A percentile compares a stretch with the other conserved stretches of the same genome.
phyloP scores from a whole-genome alignment of 1,140 invertebrate genomes.

The Centruroides vittatus region DNA sequence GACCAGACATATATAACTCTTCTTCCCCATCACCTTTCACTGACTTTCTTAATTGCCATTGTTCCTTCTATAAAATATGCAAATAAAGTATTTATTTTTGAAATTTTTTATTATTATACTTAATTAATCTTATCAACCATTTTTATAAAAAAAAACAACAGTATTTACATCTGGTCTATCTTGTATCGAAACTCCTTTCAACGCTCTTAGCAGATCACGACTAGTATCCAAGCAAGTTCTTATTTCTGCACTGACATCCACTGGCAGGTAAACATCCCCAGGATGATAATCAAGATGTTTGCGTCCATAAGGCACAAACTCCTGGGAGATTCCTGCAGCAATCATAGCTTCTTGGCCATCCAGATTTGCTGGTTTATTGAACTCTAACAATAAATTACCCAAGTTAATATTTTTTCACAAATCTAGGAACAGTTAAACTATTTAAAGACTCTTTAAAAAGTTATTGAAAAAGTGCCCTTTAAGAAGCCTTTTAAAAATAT shows the following conservation, averaged over 20 bases:
- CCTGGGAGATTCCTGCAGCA: constrained; percentile 40
- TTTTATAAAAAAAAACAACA: too few relatives aligned
- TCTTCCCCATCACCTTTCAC: constrained; percentile 44
- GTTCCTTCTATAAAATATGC: constrained; percentile 1
- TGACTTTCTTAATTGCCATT: constrained; percentile 13
- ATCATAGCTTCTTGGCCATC: constrained; percentile 29
- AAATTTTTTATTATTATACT: too few relatives aligned
- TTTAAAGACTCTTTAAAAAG: too few relatives aligned
- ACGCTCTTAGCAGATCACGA: constrained; percentile 28
- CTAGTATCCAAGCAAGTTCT: constrained; percentile 21
- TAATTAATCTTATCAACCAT: too few relatives aligned
- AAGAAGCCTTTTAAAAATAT: too few relatives aligned
- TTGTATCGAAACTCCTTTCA: constrained; percentile 28
- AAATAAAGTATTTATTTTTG: too few relatives aligned
- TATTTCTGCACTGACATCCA: constrained; percentile 16
- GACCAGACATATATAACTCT: constrained; percentile 73
- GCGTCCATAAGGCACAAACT: constrained; percentile 77
- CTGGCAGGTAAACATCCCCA: constrained; percentile 34
- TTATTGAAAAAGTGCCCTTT: too few relatives aligned
- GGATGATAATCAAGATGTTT: constrained; percentile 63
- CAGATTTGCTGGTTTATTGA: constrained; percentile 15
- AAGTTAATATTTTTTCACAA: too few relatives aligned
- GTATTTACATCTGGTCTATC: constrained; percentile 16
- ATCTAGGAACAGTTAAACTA: too few relatives aligned
- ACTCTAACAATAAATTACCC: too few relatives aligned